Conservation (phyloP, 2,113 vertebrate genomes). For the Coreoperca whiteheadi region DNA sequence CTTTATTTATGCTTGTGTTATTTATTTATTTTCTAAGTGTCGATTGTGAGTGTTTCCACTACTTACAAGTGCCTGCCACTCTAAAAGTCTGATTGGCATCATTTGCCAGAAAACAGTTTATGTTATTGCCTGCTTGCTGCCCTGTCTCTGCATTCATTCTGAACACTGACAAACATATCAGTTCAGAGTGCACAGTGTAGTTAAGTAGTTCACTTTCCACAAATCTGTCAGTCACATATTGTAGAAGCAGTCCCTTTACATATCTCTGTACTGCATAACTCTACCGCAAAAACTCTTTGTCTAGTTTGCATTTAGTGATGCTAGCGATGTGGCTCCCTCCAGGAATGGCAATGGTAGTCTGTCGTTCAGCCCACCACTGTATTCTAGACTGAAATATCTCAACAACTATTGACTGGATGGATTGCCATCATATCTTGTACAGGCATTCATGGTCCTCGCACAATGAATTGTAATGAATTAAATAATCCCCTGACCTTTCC, state of each 20-base stretch:
- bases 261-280: neutral
- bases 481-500: too few species aligned
- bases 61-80: constrained; percentile 26
- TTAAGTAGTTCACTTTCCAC: constrained; percentile 29
- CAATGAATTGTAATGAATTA: too few species aligned
- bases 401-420: neutral
- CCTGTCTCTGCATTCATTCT: constrained; percentile 13
- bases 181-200: constrained; percentile 11
- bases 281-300: neutral
- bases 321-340: neutral
- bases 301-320: neutral
- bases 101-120: constrained; percentile 1
- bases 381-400: neutral
- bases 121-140: constrained; percentile 12
- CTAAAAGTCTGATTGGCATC: constrained; percentile 17
- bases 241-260: constrained; percentile 22
- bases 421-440: neutral
- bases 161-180: constrained; percentile 28
- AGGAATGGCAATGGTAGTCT: neutral
- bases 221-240: constrained; percentile 16
- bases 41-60: constrained; percentile 22
- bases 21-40: constrained; percentile 28
- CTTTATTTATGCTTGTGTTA: constrained; percentile 11
- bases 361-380: neutral
- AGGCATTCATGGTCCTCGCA: too few species aligned